Evolutionary conservation across 2,888 invertebrate species (phyloP).

Genomic region (Leptarthrus brevirostris): DNA sequence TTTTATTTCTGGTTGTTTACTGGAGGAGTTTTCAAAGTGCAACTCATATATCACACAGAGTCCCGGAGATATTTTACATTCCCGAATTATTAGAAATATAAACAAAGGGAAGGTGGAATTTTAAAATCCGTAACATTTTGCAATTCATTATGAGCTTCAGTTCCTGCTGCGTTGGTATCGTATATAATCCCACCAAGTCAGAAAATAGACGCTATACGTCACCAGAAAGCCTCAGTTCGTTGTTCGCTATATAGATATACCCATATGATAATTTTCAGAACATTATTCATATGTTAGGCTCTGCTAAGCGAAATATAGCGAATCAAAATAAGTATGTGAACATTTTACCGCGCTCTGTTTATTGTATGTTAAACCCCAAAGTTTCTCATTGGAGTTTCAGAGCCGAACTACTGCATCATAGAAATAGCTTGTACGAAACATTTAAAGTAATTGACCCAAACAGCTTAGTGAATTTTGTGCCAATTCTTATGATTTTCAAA

Average conservation of each 20-base stretch:
- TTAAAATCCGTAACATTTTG: background rate
- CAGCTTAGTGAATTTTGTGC: background rate
- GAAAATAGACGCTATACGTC: slow-evolving; percentile 33
- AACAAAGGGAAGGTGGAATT: background rate
- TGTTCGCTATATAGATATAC: slow-evolving; percentile 20
- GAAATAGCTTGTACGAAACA: background rate
- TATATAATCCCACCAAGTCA: slow-evolving; percentile 23
- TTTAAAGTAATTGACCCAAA: slow-evolving; percentile 6
- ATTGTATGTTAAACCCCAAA: slow-evolving; percentile 10
- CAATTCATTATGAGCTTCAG: slow-evolving; percentile 4
- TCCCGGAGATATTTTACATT: background rate
- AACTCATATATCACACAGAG: too few relatives aligned
- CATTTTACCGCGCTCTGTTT: slow-evolving; percentile 2
- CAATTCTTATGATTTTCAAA: background rate
- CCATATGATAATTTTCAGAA: slow-evolving; percentile 11
- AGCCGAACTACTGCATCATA: too few relatives aligned
- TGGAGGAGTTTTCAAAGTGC: too few relatives aligned
- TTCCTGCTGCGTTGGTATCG: background rate
- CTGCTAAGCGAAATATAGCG: background rate
- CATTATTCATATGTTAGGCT: slow-evolving; percentile 18
- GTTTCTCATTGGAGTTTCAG: too few relatives aligned
- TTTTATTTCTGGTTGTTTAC: slow-evolving; percentile 1
- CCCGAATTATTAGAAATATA: background rate
- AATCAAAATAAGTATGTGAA: too few relatives aligned
- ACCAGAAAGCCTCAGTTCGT: slow-evolving; percentile 30